These are phyloP conservation scores for Trichechus manatus DNA, from an alignment of 2,113 vertebrate species.

Conservation along the genomic window DNA sequence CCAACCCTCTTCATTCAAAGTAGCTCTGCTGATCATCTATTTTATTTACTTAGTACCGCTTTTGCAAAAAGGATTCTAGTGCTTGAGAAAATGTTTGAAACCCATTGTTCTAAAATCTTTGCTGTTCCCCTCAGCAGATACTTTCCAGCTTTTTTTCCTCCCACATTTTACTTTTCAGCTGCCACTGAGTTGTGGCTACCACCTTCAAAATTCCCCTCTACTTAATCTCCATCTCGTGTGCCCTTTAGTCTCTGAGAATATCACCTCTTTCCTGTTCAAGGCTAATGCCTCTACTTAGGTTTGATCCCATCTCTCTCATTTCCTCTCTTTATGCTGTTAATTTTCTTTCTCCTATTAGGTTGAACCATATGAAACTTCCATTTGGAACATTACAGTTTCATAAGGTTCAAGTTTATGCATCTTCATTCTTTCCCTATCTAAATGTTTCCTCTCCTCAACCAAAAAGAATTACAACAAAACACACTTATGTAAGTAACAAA, in stretches of 20 bases:
- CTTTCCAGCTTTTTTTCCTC: not conserved
- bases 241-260: not conserved
- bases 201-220: not conserved
- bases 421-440: constrained; percentile 33
- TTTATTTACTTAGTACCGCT: constrained; percentile 26
- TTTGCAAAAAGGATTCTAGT: not conserved
- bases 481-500: constrained; percentile 11
- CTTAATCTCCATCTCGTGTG: not conserved
- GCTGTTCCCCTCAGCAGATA: not conserved
- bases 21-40: constrained; percentile 21
- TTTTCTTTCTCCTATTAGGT: constrained; percentile 27
- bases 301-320: constrained; percentile 52
- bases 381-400: constrained; percentile 13
- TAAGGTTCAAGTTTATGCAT: not conserved
- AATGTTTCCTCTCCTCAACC: constrained; percentile 24
- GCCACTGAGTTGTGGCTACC: not conserved
- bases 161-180: not conserved
- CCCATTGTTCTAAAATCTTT: not conserved
- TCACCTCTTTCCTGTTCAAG: constrained; percentile 24
- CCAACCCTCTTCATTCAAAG: not conserved
- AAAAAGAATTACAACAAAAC: constrained; percentile 44
- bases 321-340: constrained; percentile 6
- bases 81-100: not conserved
- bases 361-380: not conserved
- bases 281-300: not conserved